Evolutionary conservation across 1,140 invertebrate species (phyloP).

Genomic region (Pogonomyrmex barbatus): DNA sequence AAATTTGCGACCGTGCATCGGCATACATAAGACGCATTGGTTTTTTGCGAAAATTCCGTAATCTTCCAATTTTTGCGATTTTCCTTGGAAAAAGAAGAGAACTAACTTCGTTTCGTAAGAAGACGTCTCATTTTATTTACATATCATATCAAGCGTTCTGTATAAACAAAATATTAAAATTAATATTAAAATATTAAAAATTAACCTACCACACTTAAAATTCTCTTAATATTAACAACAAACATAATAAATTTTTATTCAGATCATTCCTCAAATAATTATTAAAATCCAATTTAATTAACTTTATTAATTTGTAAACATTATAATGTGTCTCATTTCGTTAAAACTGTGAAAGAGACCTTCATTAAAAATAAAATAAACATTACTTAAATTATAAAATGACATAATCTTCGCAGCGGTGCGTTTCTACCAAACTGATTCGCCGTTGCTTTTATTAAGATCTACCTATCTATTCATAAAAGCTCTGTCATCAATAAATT

Average conservation of each 20-base stretch:
- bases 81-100: background rate
- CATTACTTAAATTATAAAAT: background rate
- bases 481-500: background rate
- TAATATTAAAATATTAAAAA: no score
- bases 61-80: conserved; percentile 45
- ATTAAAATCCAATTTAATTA: background rate
- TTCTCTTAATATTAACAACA: background rate
- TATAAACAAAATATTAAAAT: background rate
- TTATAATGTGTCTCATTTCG: background rate
- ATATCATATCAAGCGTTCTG: background rate
- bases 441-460: background rate
- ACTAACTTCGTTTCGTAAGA: background rate
- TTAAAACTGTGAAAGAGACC: background rate
- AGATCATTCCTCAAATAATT: background rate
- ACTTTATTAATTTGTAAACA: background rate
- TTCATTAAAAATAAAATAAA: background rate
- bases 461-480: background rate
- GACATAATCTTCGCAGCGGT: background rate
- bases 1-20: conserved; percentile 42
- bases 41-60: conserved; percentile 7
- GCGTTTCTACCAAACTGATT: background rate
- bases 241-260: background rate
- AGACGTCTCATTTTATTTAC: background rate
- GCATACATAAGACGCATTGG: conserved; percentile 3
- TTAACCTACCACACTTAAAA: no score